These are phyloP conservation scores for Propithecus coquereli DNA, from an alignment of 2,113 vertebrate species.

Conservation along the genomic window DNA sequence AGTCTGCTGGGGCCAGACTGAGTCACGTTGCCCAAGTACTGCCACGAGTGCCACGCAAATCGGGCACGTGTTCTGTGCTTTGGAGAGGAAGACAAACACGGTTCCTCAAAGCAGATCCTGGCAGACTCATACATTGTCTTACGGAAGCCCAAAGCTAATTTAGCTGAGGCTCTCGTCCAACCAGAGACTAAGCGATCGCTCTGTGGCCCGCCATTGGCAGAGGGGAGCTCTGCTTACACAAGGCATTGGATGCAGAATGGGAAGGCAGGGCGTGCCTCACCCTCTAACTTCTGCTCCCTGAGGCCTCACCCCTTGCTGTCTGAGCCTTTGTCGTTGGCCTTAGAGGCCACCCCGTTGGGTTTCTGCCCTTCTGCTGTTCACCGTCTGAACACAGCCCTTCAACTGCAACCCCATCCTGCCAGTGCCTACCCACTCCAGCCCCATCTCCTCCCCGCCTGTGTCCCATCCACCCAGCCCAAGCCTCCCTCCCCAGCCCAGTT, in stretches of 20 bases:
- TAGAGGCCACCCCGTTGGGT: too few relatives aligned
- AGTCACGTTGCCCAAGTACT: not conserved
- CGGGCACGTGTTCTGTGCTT: not conserved
- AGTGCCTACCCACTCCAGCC: rapidly evolving
- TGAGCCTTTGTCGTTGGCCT: not conserved
- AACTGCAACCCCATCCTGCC: not conserved
- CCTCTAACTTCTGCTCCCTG: not conserved
- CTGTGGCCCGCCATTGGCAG: not conserved
- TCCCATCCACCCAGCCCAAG: not conserved
- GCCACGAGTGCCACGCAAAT: not conserved
- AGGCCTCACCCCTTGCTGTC: not conserved
- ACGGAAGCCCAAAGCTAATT: not conserved
- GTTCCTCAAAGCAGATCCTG: not conserved
- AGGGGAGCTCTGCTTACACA: not conserved
- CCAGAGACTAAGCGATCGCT: not conserved
- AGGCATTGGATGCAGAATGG: not conserved
- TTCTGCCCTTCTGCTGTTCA: not conserved
- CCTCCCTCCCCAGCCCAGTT: not conserved
- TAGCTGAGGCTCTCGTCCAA: not conserved
- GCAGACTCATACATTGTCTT: not conserved
- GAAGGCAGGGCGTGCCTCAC: too few relatives aligned
- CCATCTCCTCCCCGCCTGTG: not conserved
- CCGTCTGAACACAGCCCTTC: not conserved
- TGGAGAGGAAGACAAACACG: not conserved
- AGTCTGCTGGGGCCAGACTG: not conserved